phyloP scores from a whole-genome alignment of 2,888 invertebrate species.

The Oxytorus armatus region DNA sequence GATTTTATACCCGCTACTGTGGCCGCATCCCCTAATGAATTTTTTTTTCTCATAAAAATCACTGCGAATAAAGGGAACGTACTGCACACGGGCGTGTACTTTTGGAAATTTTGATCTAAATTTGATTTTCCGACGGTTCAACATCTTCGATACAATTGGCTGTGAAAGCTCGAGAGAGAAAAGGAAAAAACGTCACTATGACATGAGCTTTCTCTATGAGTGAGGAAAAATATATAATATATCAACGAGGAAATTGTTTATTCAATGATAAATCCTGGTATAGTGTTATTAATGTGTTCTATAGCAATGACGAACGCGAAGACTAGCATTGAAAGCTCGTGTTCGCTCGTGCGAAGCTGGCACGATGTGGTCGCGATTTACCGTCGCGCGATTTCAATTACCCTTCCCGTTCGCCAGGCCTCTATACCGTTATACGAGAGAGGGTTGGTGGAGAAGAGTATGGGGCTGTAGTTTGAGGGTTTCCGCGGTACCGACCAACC shows the following conservation, averaged over 20 bases:
- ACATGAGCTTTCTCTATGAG: too few species aligned
- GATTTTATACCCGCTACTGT: too few species aligned
- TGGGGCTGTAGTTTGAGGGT: slow-evolving; percentile 33
- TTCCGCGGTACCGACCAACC: slow-evolving; percentile 59
- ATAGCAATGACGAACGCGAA: slow-evolving; percentile 50
- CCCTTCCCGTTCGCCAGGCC: slow-evolving; percentile 34
- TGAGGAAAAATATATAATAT: not conserved
- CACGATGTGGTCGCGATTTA: slow-evolving; percentile 66
- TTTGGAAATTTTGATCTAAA: too few species aligned
- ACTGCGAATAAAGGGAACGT: too few species aligned
- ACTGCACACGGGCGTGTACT: too few species aligned
- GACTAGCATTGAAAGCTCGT: slow-evolving; percentile 62
- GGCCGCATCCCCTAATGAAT: too few species aligned
- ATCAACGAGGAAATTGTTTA: too few species aligned
- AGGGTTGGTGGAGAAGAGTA: slow-evolving; percentile 13
- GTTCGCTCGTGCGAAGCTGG: slow-evolving; percentile 47
- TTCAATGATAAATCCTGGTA: slow-evolving; percentile 28
- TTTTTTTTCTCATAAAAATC: too few species aligned
- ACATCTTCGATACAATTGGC: too few species aligned
- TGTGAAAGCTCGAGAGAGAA: too few species aligned
- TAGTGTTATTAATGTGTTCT: slow-evolving; percentile 58
- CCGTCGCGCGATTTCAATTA: slow-evolving; percentile 68
- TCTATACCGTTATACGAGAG: slow-evolving; percentile 13
- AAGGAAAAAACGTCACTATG: too few species aligned
- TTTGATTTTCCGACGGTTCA: too few species aligned